phyloP scores from a whole-genome alignment of 2,113 vertebrate species.

The Phainopepla nitens region DNA sequence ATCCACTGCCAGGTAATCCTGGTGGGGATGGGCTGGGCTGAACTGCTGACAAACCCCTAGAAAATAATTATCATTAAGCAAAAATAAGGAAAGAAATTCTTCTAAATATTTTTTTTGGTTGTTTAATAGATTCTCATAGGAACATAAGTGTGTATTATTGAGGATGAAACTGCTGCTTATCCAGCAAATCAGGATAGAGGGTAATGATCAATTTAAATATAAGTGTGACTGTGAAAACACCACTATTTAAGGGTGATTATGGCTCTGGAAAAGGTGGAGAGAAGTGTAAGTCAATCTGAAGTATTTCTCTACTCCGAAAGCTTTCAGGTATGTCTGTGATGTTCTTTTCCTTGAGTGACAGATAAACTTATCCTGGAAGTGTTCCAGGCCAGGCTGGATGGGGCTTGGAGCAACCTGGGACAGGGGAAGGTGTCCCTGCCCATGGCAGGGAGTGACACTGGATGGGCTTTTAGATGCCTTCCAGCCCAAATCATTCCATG shows the following conservation, averaged over 20 bases:
- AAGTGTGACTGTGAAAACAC: not conserved
- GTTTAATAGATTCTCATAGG: not conserved
- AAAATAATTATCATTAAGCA: not conserved
- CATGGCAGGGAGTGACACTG: not conserved
- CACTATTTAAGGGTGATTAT: not conserved
- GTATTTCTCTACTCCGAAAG: not conserved
- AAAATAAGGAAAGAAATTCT: not conserved
- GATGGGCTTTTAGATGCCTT: not conserved
- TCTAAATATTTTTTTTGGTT: not conserved
- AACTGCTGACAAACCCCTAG: not conserved
- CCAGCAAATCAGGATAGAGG: not conserved
- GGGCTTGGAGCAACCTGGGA: not conserved
- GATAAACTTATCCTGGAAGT: not conserved
- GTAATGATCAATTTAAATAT: not conserved
- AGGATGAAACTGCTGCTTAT: not conserved
- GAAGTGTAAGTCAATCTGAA: not conserved
- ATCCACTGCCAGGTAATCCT: not conserved
- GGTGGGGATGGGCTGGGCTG: not conserved
- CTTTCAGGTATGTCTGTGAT: not conserved
- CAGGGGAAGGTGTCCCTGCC: not conserved
- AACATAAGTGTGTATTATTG: not conserved
- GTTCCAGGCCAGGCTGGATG: rapidly evolving
- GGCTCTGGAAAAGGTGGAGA: not conserved
- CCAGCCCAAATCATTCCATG: not conserved
- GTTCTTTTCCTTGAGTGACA: not conserved